Percentiles rank a stretch among this genome's conserved stretches.
phyloP scores from a whole-genome alignment of 2,888 invertebrate species.

The Sphaerophoria taeniata region DNA sequence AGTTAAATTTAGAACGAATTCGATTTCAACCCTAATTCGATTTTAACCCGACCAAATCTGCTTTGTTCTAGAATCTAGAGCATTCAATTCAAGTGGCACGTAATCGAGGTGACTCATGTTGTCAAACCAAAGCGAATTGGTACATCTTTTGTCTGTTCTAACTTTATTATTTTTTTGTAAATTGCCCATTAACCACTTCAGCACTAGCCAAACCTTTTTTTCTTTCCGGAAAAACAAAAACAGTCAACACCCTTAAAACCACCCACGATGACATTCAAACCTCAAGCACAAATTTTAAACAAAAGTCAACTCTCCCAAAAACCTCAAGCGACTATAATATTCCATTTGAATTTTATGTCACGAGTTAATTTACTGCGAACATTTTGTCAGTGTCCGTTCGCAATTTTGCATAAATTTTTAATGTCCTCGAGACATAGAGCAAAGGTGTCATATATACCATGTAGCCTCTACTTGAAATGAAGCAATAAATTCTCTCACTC shows the following conservation, averaged over 20 bases:
- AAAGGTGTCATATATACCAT: slow-evolving; percentile 39
- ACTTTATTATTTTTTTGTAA: no score
- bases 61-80: no score
- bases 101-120: no score
- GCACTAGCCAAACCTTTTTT: background rate
- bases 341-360: slow-evolving; percentile 32
- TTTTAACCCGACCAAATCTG: no score
- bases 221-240: background rate
- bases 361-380: slow-evolving; percentile 58
- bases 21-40: no score
- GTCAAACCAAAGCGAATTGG: no score
- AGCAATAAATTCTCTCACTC: slow-evolving; percentile 57
- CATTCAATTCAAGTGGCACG: no score
- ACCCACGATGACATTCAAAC: slow-evolving; percentile 27
- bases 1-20: no score
- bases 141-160: no score
- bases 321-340: slow-evolving; percentile 9
- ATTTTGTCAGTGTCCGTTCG: slow-evolving; percentile 52
- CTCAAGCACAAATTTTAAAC: background rate
- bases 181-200: no score
- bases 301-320: slow-evolving; percentile 12
- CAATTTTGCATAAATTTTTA: slow-evolving; percentile 36
- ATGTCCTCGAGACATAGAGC: slow-evolving; percentile 48
- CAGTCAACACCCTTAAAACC: slow-evolving; percentile 4
- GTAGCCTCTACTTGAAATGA: slow-evolving; percentile 46